Conservation (phyloP, 1,140 invertebrate species). For the Teleogryllus occipitalis region DNA sequence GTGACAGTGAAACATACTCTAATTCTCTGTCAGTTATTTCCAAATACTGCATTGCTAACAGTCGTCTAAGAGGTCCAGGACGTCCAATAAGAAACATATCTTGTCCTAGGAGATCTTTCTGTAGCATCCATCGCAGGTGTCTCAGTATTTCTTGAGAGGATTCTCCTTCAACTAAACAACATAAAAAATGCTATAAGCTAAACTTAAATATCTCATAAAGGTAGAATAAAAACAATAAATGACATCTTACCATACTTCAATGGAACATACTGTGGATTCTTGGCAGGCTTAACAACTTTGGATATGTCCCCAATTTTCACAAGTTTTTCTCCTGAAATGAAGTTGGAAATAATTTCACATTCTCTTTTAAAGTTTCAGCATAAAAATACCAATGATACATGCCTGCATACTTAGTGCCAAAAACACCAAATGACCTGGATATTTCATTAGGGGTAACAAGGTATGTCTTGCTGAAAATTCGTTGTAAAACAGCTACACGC, state of each 20-base stretch:
- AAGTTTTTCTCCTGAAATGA: not conserved
- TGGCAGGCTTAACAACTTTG: slow-evolving; percentile 52
- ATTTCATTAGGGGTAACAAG: not conserved
- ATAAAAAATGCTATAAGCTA: slow-evolving; percentile 24
- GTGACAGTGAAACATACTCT: slow-evolving; percentile 87
- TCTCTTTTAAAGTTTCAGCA: not conserved
- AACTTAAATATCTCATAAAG: slow-evolving; percentile 21
- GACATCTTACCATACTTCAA: slow-evolving; percentile 67
- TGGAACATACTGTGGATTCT: slow-evolving; percentile 71
- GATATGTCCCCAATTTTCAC: slow-evolving; percentile 69
- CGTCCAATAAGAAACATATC: slow-evolving; percentile 92
- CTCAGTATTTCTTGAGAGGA: slow-evolving; percentile 65
- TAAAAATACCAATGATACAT: not conserved
- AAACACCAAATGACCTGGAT: not conserved
- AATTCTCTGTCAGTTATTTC: slow-evolving; percentile 82
- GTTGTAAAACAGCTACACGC: not conserved
- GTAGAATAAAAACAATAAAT: not conserved
- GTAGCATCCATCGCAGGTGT: slow-evolving; percentile 88
- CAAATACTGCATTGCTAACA: slow-evolving; percentile 76
- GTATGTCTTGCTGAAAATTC: not conserved
- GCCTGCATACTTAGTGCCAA: not conserved
- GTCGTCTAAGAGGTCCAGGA: slow-evolving; percentile 70
- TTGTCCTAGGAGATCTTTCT: slow-evolving; percentile 85
- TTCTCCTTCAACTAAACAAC: slow-evolving; percentile 40
- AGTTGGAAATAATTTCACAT: not conserved